A percentile compares a stretch with the other conserved stretches of the same genome.
Conservation (phyloP, 2,113 vertebrate species). For the Lanius collurio region DNA sequence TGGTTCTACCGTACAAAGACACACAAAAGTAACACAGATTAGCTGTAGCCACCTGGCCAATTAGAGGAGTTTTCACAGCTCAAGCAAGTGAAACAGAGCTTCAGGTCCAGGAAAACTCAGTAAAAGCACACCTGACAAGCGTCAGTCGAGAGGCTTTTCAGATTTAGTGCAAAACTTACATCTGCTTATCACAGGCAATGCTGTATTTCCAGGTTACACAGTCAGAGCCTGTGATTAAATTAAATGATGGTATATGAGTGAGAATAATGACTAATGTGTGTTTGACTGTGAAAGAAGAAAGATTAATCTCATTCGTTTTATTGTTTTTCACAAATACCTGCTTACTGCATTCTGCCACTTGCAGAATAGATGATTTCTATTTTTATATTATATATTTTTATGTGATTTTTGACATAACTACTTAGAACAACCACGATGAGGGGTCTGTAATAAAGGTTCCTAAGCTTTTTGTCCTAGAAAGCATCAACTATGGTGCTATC, state of each 20-base stretch:
- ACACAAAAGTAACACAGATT: not conserved
- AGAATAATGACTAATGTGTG: not conserved
- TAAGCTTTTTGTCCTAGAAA: not conserved
- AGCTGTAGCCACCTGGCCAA: not conserved
- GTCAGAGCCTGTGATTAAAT: not conserved
- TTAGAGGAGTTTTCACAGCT: not conserved
- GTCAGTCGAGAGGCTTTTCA: not conserved
- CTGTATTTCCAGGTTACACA: not conserved
- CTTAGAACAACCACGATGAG: fast-evolving
- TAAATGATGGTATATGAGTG: not conserved
- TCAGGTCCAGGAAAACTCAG: not conserved
- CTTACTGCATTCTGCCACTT: not conserved
- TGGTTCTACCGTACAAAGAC: not conserved
- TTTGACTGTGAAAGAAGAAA: not conserved
- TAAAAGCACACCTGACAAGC: not conserved
- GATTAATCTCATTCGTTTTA: not conserved
- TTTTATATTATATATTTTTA: not conserved
- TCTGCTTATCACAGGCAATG: not conserved
- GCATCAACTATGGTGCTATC: not conserved
- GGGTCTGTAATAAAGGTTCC: not conserved
- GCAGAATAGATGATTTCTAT: not conserved
- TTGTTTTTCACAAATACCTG: not conserved
- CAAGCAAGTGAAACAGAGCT: not conserved
- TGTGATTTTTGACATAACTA: not conserved
- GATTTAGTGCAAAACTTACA: not conserved